phyloP scores from a whole-genome alignment of 2,113 vertebrate species.

The Xiphophorus hellerii region DNA sequence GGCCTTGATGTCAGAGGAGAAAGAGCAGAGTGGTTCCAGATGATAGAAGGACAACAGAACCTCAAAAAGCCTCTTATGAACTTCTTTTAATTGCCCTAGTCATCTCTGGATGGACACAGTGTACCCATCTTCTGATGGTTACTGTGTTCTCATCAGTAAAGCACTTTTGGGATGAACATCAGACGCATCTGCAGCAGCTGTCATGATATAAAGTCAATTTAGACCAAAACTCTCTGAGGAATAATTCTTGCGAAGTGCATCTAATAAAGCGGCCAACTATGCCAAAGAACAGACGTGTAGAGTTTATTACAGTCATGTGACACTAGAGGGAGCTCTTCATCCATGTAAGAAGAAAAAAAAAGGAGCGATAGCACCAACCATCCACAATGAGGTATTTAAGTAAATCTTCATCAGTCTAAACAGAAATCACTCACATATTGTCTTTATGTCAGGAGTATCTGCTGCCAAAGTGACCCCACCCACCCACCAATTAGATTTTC shows the following conservation, averaged over 20 bases:
- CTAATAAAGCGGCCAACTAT: background rate
- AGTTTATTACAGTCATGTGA: too few relatives aligned
- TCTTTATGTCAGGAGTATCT: background rate
- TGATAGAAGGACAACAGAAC: background rate
- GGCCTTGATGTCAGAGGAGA: background rate
- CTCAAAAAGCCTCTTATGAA: background rate
- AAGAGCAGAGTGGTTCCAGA: background rate
- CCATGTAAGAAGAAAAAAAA: background rate
- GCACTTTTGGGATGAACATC: background rate
- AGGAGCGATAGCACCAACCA: background rate
- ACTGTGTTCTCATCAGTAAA: background rate
- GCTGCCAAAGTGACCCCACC: background rate
- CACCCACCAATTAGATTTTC: slow-evolving; percentile 16
- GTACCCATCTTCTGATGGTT: background rate
- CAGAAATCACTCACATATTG: background rate
- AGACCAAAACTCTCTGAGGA: background rate
- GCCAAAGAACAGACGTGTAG: background rate
- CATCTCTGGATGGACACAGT: background rate
- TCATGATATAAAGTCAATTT: background rate
- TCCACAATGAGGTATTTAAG: background rate
- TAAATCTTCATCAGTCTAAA: background rate
- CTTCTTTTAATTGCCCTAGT: background rate
- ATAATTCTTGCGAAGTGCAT: background rate
- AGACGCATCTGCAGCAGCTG: background rate
- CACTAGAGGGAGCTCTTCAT: slow-evolving; percentile 62